Base-by-base conservation (phyloP, 2,113 vertebrate genomes). In the Ancistrus triradiatus region DNA sequence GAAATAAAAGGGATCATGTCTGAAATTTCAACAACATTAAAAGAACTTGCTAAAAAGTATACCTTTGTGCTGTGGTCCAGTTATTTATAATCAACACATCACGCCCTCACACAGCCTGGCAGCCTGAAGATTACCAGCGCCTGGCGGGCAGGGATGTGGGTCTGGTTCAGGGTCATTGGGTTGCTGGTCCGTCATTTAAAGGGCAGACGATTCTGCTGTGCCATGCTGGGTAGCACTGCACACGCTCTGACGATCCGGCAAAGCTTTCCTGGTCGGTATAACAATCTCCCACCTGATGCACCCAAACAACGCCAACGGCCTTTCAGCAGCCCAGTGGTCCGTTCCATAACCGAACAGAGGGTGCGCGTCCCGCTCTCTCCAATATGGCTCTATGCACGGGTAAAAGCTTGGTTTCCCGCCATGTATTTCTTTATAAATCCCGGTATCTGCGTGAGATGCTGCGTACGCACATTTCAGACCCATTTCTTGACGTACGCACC, bases 161-260 rank as follows among this genome's bases (percentile, higher is more conserved):
- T 17, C 33, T 19, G 3, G 47, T 27, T 51, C 17, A 27, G 27
- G 27, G 27, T 31, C 27, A 31, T 33, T 9, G 4, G 38, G 18
- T 31, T 22, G 48, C 31, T 49, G 49, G 25, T 7, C 10, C 24
- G 9, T 8, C 2, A 11, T 22, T 19, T 42, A 27, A 7, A 44
- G 43, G 8, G 50, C 11, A 64, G 2, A 15, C 19, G 49, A 52
- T 37, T 56, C 37, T 31, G 50, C 40, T 42, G 37, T 31, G 48
- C 66, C 17, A 68, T 43, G 46, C 38, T 68, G 21, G 35, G 42
- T 4, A 55, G 27, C n/a, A n/a, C n/a, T n/a, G n/a, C n/a, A n/a
- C 4, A 40, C 28, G 40, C 40, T 28, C 8, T 37, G 2, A 61
- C 9, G 35, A 62, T 48, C 14, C 13, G 7, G 50, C 43, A 57